phyloP scores from a whole-genome alignment of 1,140 invertebrate genomes.

The Sogatella furcifera region DNA sequence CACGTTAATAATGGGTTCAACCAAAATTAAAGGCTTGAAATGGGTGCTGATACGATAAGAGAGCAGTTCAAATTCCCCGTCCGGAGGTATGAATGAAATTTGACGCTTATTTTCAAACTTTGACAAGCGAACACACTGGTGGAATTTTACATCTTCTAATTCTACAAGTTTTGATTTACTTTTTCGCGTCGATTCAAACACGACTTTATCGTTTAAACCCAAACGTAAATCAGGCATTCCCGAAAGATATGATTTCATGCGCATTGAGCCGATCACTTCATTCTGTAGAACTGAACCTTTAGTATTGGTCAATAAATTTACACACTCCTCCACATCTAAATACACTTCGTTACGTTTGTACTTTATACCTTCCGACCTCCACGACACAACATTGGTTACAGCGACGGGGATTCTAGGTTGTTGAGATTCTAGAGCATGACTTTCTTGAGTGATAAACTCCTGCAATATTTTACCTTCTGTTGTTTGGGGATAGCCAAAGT shows the following conservation, averaged over 20 bases:
- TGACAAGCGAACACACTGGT: constrained; percentile 94
- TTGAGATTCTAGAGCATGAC: constrained; percentile 85
- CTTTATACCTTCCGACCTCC: constrained; percentile 96
- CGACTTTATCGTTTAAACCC: constrained; percentile 94
- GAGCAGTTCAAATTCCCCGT: not conserved
- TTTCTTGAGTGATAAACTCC: constrained; percentile 84
- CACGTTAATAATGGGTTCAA: constrained; percentile 97
- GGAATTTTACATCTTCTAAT: constrained; percentile 97
- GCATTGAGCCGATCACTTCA: constrained; percentile 96
- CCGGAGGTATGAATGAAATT: not conserved
- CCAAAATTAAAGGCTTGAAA: constrained; percentile 96
- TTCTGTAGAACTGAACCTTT: constrained; percentile 94
- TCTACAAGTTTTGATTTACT: constrained; percentile 94
- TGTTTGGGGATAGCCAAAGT: constrained; percentile 98
- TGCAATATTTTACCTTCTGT: constrained; percentile 97
- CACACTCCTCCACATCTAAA: constrained; percentile 96
- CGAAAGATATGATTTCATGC: constrained; percentile 95
- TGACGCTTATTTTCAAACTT: constrained; percentile 28
- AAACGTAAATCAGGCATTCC: constrained; percentile 96
- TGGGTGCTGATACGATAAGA: constrained; percentile 76
- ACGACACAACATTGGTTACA: constrained; percentile 98
- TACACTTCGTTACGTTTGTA: constrained; percentile 99
- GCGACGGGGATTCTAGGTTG: constrained; percentile 93
- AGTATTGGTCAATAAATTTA: constrained; percentile 80
- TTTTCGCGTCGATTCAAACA: constrained; percentile 95